Evolutionary conservation across 2,113 vertebrate species (phyloP).

Genomic region (Pseudopipra pipra): DNA sequence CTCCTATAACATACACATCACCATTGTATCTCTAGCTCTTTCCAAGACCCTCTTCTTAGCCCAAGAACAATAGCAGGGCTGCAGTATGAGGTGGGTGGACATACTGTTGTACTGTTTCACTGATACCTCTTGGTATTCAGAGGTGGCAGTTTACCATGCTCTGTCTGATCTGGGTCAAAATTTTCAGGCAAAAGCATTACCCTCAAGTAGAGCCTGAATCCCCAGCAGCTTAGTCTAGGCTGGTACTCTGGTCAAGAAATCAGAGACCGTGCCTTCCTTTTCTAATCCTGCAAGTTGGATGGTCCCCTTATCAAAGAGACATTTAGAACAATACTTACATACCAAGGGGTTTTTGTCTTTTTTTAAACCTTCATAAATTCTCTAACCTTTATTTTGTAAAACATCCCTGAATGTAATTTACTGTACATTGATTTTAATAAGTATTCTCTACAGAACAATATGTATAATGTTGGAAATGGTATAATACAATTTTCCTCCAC

Average conservation of each 20-base stretch:
- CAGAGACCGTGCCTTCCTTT: not conserved
- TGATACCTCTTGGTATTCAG: not conserved
- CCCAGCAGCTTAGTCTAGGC: not conserved
- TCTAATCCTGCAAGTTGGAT: not conserved
- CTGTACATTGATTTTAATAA: slow-evolving; percentile 81
- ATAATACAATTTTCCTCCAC: slow-evolving; percentile 76
- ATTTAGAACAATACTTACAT: slow-evolving; percentile 21
- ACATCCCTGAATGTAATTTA: slow-evolving; percentile 60
- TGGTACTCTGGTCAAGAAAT: not conserved
- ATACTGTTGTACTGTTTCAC: not conserved
- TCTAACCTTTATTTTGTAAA: slow-evolving; percentile 63
- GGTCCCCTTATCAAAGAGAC: not conserved
- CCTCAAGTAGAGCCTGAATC: not conserved
- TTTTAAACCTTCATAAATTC: slow-evolving; percentile 1
- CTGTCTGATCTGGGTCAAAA: not conserved
- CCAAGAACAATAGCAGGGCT: not conserved
- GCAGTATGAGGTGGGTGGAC: too few relatives aligned
- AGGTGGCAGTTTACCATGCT: not conserved
- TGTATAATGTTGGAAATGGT: slow-evolving; percentile 74
- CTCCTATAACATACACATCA: not conserved
- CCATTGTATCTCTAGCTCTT: not conserved
- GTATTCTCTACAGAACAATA: slow-evolving; percentile 73
- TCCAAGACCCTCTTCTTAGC: not conserved
- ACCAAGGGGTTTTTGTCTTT: slow-evolving; percentile 4
- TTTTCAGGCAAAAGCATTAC: not conserved